Percentiles rank a stretch among this genome's conserved stretches.
Evolutionary conservation across 2,888 invertebrate genomes (phyloP).

Genomic region (Adineta ricciae): DNA sequence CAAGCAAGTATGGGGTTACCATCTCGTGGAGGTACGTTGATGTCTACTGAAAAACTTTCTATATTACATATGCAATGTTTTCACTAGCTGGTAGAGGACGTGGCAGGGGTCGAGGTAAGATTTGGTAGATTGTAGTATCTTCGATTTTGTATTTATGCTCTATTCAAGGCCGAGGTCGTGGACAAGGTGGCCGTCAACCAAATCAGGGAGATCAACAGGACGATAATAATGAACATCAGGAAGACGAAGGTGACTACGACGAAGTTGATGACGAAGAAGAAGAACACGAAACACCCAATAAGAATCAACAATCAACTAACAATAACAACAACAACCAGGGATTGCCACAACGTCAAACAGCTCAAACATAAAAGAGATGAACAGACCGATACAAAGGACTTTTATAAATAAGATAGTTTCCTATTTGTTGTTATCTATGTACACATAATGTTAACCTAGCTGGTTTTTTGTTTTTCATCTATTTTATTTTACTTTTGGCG

Average conservation of each 20-base stretch:
- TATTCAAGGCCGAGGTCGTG: not conserved
- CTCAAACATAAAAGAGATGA: not conserved
- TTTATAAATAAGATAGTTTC: not conserved
- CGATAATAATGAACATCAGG: not conserved
- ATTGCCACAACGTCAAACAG: not conserved
- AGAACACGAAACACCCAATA: not conserved
- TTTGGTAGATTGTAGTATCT: not conserved
- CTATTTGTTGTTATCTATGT: not conserved
- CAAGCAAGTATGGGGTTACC: not conserved
- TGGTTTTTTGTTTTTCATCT: not conserved
- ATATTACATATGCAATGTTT: too few species aligned
- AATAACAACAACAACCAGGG: not conserved
- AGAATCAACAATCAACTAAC: not conserved
- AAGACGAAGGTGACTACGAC: not conserved
- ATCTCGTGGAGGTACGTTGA: not conserved
- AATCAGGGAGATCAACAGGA: not conserved
- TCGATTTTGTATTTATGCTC: not conserved
- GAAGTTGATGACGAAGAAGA: not conserved
- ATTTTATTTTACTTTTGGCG: not conserved
- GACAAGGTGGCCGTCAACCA: too few species aligned
- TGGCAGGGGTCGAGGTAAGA: not conserved
- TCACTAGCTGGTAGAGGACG: not conserved
- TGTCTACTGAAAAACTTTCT: not conserved
- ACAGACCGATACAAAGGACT: not conserved
- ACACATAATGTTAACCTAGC: not conserved